Evolutionary conservation across 2,888 invertebrate species (phyloP).

Genomic region (Blastobasis lacticolella): DNA sequence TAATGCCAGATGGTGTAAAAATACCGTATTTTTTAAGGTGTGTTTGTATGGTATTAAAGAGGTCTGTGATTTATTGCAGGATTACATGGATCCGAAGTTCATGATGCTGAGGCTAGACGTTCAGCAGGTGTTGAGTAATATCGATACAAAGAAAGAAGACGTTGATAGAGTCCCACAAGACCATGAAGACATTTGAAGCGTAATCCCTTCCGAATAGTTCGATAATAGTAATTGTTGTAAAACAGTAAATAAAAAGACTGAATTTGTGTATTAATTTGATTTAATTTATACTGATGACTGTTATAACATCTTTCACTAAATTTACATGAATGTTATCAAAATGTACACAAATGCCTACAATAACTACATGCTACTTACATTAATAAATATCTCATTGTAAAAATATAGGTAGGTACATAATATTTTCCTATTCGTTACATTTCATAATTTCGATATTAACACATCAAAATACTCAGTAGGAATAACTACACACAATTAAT

Average conservation of each 20-base stretch:
- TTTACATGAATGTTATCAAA: slow-evolving; percentile 53
- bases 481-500: slow-evolving; percentile 16
- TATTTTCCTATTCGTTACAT: slow-evolving; percentile 33
- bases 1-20: too few species aligned
- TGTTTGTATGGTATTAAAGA: too few species aligned
- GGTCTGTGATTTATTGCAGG: slow-evolving; percentile 33
- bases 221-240: background rate
- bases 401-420: slow-evolving; percentile 47
- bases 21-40: too few species aligned
- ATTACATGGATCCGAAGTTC: slow-evolving; percentile 65
- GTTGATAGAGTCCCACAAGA: slow-evolving; percentile 11
- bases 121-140: slow-evolving; percentile 56
- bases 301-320: slow-evolving; percentile 44
- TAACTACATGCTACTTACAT: slow-evolving; percentile 40
- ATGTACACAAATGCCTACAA: slow-evolving; percentile 61
- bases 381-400: slow-evolving; percentile 60
- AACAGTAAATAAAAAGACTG: slow-evolving; percentile 52
- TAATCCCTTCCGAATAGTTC: background rate
- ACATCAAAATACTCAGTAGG: slow-evolving; percentile 24
- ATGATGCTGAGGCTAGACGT: slow-evolving; percentile 66
- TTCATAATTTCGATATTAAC: slow-evolving; percentile 31
- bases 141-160: slow-evolving; percentile 42
- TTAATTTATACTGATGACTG: slow-evolving; percentile 60
- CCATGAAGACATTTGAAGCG: slow-evolving; percentile 1
- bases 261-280: slow-evolving; percentile 49